A percentile compares a stretch with the other conserved stretches of the same genome.
phyloP scores from a whole-genome alignment of 2,797 vertebrate species.

The Pachyuromys duprasi region DNA sequence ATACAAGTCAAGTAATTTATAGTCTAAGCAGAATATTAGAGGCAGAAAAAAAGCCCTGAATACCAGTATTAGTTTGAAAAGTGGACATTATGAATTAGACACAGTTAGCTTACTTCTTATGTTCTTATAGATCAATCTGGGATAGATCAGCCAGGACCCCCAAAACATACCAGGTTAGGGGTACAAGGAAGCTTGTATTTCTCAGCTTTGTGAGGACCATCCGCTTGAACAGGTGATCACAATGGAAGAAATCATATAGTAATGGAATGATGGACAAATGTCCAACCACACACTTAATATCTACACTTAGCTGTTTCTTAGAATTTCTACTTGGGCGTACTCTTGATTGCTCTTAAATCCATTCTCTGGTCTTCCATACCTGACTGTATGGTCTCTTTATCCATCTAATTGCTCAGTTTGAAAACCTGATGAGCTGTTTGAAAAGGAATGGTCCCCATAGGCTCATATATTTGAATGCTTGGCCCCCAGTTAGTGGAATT shows the following conservation, averaged over 20 bases:
- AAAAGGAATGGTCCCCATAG: neutral
- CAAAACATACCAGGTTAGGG: neutral
- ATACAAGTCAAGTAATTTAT: neutral
- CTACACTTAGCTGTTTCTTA: neutral
- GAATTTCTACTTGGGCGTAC: slow-evolving; percentile 36
- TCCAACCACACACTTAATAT: neutral
- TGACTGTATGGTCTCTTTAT: neutral
- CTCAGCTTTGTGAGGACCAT: neutral
- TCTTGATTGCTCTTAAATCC: slow-evolving; percentile 49
- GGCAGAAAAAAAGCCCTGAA: neutral
- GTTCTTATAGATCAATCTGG: slow-evolving; percentile 17
- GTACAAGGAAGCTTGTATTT: neutral
- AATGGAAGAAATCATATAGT: neutral
- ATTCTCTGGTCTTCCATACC: neutral
- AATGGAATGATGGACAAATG: slow-evolving; percentile 18
- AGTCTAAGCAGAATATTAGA: slow-evolving; percentile 34
- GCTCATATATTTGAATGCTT: neutral
- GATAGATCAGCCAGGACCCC: neutral
- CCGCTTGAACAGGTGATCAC: neutral
- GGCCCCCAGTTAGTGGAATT: neutral
- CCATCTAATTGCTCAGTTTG: neutral
- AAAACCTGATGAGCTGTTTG: neutral
- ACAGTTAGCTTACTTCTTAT: neutral
- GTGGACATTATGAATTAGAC: neutral
- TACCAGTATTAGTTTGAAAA: neutral